These are phyloP conservation scores for Ganaspis sp. DNA, from an alignment of 1,140 invertebrate genomes.

Conservation along the genomic window DNA sequence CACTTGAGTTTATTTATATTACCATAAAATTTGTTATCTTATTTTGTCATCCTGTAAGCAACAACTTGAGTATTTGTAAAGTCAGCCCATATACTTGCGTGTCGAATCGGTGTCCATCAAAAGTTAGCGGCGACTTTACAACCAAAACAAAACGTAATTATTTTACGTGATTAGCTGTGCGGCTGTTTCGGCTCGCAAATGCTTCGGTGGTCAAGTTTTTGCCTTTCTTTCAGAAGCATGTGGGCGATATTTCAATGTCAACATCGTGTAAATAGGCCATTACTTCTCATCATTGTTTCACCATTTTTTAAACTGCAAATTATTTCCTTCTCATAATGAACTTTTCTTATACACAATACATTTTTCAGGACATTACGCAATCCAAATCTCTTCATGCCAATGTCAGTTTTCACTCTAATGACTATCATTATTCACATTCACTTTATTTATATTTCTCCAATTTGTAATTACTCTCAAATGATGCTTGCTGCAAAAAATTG, in stretches of 20 bases:
- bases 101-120: conserved; percentile 69
- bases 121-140: conserved; percentile 41
- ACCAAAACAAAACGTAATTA: conserved; percentile 73
- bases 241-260: conserved; percentile 9
- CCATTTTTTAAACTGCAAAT: not conserved
- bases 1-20: not conserved
- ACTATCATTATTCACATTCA: too few relatives aligned
- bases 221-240: conserved; percentile 2
- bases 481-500: too few relatives aligned
- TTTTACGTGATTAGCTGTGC: conserved; percentile 72
- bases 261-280: conserved; percentile 5
- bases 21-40: not conserved
- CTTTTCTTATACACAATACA: not conserved
- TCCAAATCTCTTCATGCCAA: too few relatives aligned
- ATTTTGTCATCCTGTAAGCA: conserved; percentile 21
- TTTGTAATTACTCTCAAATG: too few relatives aligned
- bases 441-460: too few relatives aligned
- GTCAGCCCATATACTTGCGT: conserved; percentile 58
- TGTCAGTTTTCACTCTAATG: too few relatives aligned
- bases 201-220: conserved; percentile 36
- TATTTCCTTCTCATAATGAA: not conserved
- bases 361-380: not conserved
- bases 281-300: not conserved
- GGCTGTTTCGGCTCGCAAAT: conserved; percentile 38
- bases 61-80: conserved; percentile 40